Base-by-base conservation (phyloP, 2,888 invertebrate species). In the Aethes cnicana region DNA sequence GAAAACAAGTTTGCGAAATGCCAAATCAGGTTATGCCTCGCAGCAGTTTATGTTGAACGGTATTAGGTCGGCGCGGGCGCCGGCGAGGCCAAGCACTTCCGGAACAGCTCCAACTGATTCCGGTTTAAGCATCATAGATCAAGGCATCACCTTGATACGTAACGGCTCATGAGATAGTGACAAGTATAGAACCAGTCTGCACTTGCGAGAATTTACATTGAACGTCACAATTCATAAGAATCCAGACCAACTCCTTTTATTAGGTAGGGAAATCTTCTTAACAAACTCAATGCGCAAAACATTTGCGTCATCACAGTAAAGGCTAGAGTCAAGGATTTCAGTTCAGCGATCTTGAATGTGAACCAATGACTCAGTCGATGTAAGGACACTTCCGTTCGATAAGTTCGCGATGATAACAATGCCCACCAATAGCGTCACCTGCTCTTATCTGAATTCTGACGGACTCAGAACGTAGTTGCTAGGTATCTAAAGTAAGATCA, bases 341-440 rank as follows among this genome's bases (percentile, higher is more conserved):
- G 36, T 35, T 50, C 30, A 44, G 36, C 17, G 21, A 50, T 43
- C 50, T 43, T 50, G 36, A 28, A 21, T 16, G 28, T 36, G 46
- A 26, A 36, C 36, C 35, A 36, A 35, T 50, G 43, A 43, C 8
- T 36, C 49, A 43, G 21, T 28, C n/a, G 18, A 48, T 41, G 25
- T 41, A 47, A 42, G 49, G 23, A 36, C 12, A 25, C 21, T 44
- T 30, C 43, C 50, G 50, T 37, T 14, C 20, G 50, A 50, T 50
- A 50, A 37, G n/a, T 43, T 16, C 8, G 36, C 28, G n/a, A 12
- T 33, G 41, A 50, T 50, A 44, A 33, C 28, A 30, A 35, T 50
- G 16, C 3, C 30, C 17, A 23, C 36, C 43, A 37, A 50, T 43
- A 23, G 43, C 43, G 23, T 36, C 21, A 11, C 36, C 6, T 23